Conservation (phyloP, 2,888 invertebrate species). For the Seira musarum region DNA sequence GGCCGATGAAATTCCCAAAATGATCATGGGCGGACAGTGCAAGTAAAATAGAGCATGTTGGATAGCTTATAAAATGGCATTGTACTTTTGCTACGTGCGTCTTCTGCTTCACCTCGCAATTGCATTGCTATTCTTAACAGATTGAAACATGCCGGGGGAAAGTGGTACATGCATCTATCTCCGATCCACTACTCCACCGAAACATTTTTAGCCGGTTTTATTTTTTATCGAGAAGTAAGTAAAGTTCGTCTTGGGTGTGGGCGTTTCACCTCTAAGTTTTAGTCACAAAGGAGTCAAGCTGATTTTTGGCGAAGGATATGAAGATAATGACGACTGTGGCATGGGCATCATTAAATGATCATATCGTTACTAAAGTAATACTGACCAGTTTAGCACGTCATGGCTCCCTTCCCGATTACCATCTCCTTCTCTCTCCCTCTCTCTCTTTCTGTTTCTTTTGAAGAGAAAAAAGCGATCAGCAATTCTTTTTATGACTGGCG, state of each 20-base stretch:
- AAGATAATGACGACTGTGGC: too few relatives aligned
- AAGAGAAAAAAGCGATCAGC: too few relatives aligned
- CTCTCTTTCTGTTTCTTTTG: too few relatives aligned
- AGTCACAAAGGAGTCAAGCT: background rate
- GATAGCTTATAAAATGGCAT: constrained; percentile 23
- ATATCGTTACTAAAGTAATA: background rate
- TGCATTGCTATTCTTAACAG: constrained; percentile 3
- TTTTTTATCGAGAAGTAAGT: too few relatives aligned
- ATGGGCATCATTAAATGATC: background rate
- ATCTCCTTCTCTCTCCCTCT: background rate
- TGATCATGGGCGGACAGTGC: constrained; percentile 58
- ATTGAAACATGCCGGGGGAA: constrained; percentile 13
- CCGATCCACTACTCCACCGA: background rate
- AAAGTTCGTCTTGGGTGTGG: constrained; percentile 26
- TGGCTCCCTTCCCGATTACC: background rate
- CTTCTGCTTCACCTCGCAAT: background rate
- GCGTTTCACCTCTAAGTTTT: constrained; percentile 34
- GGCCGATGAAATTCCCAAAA: constrained; percentile 52
- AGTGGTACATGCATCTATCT: constrained; percentile 6
- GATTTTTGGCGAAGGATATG: background rate
- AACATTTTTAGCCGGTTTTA: background rate
- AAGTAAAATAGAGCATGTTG: constrained; percentile 4
- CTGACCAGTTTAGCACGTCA: background rate
- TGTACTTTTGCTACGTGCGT: constrained; percentile 17
- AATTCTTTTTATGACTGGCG: background rate